Evolutionary conservation across 2,888 invertebrate genomes (phyloP), one percentile per base, ranked within the genome.

Genomic region (Eretmocerus hayati): DNA sequence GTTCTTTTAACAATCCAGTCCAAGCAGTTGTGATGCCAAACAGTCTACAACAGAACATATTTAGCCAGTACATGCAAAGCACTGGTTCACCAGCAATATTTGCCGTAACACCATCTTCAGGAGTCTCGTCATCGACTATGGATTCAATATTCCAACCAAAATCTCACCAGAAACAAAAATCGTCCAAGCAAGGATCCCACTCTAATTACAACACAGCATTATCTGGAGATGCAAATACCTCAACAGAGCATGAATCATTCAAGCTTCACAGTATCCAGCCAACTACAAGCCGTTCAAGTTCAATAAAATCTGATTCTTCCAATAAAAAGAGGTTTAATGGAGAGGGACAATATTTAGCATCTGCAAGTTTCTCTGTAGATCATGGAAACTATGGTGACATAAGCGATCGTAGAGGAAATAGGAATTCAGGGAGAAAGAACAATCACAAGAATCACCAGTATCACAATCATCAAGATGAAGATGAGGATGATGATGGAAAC

Each of bases 301-400:
- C 55, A 16, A 38, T 55, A 5, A 38, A 48, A 0, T 23, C 48
- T 2, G 60, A 65, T 3, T 43, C 53, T 1, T 58, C 58, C 3
- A 33, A 51, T 26, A 62, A 60, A 21, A 49, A 54, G 23, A 50
- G 39, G 35, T 18, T 45, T 9, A 11, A 53, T 1, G 58, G 50
- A 0, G 54, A 53, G 22, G 55, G 59, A 2, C 63, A 64, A 22
- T 63, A 59, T 42, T 41, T 67, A 23, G 62, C 67, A 3, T 58
- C 64, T 5, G 66, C 67, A 0, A 67, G 60, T 43, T 50, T 63
- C 13, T 51, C 64, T 0, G 66, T 68, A 2, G 61, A 56, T 2
- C 60, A 64, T n/a, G 56, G 52, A 13, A 6, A 42, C 55, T 33
- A 23, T 31, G 41, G 13, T 19, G 26, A 8, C 32, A 46, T 2